phyloP scores from a whole-genome alignment of 2,888 invertebrate species.

The Pseudococcus jackbeardsleyi region DNA sequence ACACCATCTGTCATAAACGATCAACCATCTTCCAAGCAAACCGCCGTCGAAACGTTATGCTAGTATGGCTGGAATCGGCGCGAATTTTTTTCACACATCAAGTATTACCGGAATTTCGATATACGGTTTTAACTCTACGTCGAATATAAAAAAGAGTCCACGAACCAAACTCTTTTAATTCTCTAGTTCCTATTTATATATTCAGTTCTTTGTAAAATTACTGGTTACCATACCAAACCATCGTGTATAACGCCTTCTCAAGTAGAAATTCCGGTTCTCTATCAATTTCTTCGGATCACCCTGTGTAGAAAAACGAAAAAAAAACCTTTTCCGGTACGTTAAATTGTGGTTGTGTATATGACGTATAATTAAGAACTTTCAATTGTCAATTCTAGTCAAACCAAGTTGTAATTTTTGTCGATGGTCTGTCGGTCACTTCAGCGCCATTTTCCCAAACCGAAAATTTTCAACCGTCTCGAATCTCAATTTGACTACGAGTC shows the following conservation, averaged over 20 bases:
- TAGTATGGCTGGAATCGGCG: constrained; percentile 58
- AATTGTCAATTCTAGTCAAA: constrained; percentile 57
- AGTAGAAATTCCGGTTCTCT: constrained; percentile 47
- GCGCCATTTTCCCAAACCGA: not conserved
- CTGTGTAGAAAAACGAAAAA: not conserved
- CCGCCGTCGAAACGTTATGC: constrained; percentile 68
- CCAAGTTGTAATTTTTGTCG: constrained; percentile 30
- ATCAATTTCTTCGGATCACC: not conserved
- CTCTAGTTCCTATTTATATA: constrained; percentile 36
- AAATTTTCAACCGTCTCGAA: constrained; percentile 44
- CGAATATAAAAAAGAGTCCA: not conserved
- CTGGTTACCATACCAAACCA: constrained; percentile 49
- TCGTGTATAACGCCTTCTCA: constrained; percentile 51
- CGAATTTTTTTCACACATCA: not conserved
- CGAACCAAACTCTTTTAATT: constrained; percentile 14
- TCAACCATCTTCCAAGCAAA: constrained; percentile 67
- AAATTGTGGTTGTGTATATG: constrained; percentile 39
- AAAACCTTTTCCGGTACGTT: constrained; percentile 15
- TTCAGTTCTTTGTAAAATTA: constrained; percentile 42
- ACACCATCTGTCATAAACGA: constrained; percentile 83
- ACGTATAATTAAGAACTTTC: constrained; percentile 56
- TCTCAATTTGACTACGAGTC: constrained; percentile 27
- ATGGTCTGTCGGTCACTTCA: not conserved
- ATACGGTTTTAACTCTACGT: not conserved
- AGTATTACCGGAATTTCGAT: not conserved